These are phyloP conservation scores for Ochotona princeps DNA, from an alignment of 2,113 vertebrate species.

Conservation along the genomic window DNA sequence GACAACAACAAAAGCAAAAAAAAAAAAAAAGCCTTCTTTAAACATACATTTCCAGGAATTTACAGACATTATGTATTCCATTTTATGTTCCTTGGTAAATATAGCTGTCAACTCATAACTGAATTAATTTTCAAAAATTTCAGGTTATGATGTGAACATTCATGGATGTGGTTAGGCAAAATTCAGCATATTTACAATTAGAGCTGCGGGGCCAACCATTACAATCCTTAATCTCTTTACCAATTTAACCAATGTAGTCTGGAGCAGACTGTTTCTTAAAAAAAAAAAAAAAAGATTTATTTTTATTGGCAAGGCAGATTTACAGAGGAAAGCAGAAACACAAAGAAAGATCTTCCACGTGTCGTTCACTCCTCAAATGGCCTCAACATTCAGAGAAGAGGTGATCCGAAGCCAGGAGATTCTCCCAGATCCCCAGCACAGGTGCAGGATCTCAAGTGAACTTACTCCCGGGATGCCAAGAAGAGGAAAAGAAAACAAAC, in stretches of 20 bases:
- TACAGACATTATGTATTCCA: not conserved
- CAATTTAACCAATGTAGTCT: not conserved
- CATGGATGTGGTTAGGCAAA: too few species aligned
- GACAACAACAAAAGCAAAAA: not conserved
- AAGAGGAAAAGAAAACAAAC: constrained; percentile 59
- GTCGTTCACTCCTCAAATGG: too few species aligned
- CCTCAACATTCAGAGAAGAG: too few species aligned
- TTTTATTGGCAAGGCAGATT: too few species aligned
- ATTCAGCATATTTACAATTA: not conserved
- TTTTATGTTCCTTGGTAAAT: not conserved
- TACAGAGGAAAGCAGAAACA: too few species aligned
- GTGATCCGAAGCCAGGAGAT: too few species aligned
- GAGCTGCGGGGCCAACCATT: not conserved
- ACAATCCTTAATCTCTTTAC: not conserved
- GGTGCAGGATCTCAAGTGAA: too few species aligned
- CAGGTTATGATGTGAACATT: not conserved
- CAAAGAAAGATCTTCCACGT: too few species aligned
- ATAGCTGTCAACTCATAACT: not conserved
- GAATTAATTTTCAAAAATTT: constrained; percentile 48
- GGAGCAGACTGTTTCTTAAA: not conserved
- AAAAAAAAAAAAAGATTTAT: too few species aligned
- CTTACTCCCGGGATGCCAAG: too few species aligned
- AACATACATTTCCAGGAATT: not conserved
- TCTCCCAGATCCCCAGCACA: too few species aligned
- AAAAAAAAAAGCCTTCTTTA: not conserved